A percentile compares a stretch with the other conserved stretches of the same genome.
phyloP scores from a whole-genome alignment of 2,888 invertebrate genomes.

The Spilosoma lubricipeda region DNA sequence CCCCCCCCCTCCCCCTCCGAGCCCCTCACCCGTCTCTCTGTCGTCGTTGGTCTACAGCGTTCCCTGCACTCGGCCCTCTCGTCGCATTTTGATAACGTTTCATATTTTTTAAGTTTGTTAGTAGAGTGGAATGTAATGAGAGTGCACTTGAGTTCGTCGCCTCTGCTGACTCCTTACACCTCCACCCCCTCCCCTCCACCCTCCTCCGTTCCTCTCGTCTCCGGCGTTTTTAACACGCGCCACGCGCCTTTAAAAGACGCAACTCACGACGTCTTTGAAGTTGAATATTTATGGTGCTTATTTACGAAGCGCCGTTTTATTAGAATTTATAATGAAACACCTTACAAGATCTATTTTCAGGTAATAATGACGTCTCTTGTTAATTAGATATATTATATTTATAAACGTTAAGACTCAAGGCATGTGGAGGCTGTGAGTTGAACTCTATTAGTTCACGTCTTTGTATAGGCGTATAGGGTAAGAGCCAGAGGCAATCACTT shows the following conservation, averaged over 20 bases:
- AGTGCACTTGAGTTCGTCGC: constrained; percentile 32
- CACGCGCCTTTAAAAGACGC: constrained; percentile 9
- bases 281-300: constrained; percentile 34
- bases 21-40: constrained; percentile 9
- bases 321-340: constrained; percentile 22
- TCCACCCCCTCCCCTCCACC: neutral
- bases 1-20: constrained; percentile 6
- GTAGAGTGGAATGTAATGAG: constrained; percentile 49
- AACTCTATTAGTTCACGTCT: neutral
- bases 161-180: neutral
- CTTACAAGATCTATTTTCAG: neutral
- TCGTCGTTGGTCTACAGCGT: constrained; percentile 18
- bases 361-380: neutral
- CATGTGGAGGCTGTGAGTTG: neutral
- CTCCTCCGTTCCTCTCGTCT: neutral
- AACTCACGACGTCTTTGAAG: constrained; percentile 18
- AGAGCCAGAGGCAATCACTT: neutral
- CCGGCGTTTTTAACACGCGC: neutral
- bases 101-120: constrained; percentile 59
- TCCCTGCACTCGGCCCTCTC: constrained; percentile 7
- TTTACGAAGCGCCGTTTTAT: constrained; percentile 28
- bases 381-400: neutral
- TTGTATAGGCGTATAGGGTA: too few relatives aligned
- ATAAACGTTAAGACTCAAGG: neutral
- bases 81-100: constrained; percentile 66